Percentiles rank a stretch among this genome's conserved stretches.
These are phyloP conservation scores for Eubasilissa regina DNA, from an alignment of 1,140 invertebrate species.

Conservation along the genomic window DNA sequence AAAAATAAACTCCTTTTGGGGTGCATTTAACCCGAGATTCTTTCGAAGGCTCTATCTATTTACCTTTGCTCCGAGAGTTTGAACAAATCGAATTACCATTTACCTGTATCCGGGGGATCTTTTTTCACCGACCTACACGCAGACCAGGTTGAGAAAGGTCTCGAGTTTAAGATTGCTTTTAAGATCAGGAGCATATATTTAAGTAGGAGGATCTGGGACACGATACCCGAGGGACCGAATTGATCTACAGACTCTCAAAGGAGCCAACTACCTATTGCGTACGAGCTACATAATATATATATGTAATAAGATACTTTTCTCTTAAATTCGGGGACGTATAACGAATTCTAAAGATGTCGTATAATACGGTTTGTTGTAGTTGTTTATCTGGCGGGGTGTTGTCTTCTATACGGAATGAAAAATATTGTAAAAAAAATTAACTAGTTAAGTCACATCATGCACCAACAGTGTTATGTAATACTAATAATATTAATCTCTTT, in stretches of 20 bases:
- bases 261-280: neutral
- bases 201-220: neutral
- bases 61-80: no score
- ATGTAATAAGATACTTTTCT: neutral
- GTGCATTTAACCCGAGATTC: no score
- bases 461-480: no score
- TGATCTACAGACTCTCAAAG: slow-evolving; percentile 17
- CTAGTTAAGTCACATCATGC: no score
- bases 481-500: no score
- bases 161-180: slow-evolving; percentile 23
- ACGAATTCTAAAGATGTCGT: neutral
- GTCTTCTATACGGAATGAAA: no score
- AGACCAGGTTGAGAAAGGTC: slow-evolving; percentile 5
- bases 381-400: no score
- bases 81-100: slow-evolving; percentile 20
- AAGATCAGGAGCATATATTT: slow-evolving; percentile 38
- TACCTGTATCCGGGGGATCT: slow-evolving; percentile 13
- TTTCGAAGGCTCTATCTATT: no score
- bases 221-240: slow-evolving; percentile 22
- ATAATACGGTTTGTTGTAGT: neutral
- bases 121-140: neutral
- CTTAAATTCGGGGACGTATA: neutral
- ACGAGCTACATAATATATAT: neutral
- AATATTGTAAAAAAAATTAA: no score
- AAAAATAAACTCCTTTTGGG: no score